phyloP scores from a whole-genome alignment of 2,797 vertebrate genomes.

The Zenarchopterus dispar region DNA sequence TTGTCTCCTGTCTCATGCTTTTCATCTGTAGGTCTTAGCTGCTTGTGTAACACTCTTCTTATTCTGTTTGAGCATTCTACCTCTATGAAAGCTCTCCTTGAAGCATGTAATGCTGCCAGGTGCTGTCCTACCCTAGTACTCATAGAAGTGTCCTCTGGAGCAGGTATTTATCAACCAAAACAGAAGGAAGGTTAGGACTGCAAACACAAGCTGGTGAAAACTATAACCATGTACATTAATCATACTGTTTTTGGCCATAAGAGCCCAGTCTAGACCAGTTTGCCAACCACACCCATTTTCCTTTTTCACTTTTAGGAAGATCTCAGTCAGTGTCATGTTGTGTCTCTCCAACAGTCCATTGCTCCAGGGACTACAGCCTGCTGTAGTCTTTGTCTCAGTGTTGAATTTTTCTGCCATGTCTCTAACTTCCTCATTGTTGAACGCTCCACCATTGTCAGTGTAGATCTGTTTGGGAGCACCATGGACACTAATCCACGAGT shows the following conservation, averaged over 20 bases:
- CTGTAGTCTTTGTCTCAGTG: too few species aligned
- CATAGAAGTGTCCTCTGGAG: constrained; percentile 18
- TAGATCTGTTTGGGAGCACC: constrained; percentile 17
- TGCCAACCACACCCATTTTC: neutral
- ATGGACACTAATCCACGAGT: constrained; percentile 35
- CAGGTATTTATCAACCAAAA: constrained; percentile 27
- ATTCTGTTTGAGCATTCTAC: constrained; percentile 48
- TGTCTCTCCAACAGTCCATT: constrained; percentile 1
- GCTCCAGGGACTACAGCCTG: too few species aligned
- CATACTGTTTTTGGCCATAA: constrained; percentile 50
- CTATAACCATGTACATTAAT: constrained; percentile 42
- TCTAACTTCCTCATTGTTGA: constrained; percentile 48
- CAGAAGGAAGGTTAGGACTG: constrained; percentile 27
- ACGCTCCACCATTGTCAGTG: constrained; percentile 42
- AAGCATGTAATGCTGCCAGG: constrained; percentile 28
- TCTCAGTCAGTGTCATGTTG: neutral
- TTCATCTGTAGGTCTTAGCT: constrained; percentile 30
- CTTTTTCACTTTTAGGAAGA: neutral
- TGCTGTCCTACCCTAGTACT: constrained; percentile 30
- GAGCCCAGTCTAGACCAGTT: constrained; percentile 33
- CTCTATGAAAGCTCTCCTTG: constrained; percentile 48
- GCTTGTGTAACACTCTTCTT: constrained; percentile 25
- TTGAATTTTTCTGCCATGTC: too few species aligned
- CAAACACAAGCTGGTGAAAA: constrained; percentile 40
- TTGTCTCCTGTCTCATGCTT: constrained; percentile 22